Conservation (phyloP, 2,113 vertebrate species). For the Elgaria multicarinata region DNA sequence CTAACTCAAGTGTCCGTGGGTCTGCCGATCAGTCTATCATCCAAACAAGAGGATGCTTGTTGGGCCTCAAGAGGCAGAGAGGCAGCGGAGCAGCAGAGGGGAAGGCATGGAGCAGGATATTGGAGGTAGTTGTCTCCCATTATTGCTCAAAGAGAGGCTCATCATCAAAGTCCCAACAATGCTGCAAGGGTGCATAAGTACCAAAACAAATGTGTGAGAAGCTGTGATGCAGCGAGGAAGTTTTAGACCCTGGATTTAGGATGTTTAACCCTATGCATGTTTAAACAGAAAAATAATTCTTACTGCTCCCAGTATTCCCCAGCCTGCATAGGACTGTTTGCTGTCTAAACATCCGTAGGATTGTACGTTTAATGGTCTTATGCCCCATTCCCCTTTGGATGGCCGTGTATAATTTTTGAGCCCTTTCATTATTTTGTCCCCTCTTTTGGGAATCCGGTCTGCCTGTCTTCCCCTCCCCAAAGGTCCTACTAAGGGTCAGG, state of each 20-base stretch:
- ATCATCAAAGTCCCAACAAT: too few relatives aligned
- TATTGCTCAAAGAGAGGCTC: neutral
- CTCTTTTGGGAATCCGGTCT: neutral
- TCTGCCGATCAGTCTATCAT: neutral
- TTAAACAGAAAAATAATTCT: too few relatives aligned
- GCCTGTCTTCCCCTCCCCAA: too few relatives aligned
- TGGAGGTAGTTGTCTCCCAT: neutral
- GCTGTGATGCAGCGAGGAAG: too few relatives aligned
- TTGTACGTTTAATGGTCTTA: too few relatives aligned
- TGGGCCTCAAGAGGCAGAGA: neutral
- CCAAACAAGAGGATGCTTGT: constrained; percentile 6
- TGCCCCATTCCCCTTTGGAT: too few relatives aligned
- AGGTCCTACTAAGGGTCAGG: neutral
- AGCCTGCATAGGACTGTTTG: too few relatives aligned
- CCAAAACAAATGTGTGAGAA: neutral
- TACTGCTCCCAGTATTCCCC: too few relatives aligned
- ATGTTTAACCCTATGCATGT: too few relatives aligned
- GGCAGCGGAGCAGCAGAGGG: neutral
- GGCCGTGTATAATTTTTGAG: neutral
- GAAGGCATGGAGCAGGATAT: neutral
- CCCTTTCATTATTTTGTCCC: neutral
- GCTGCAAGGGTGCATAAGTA: neutral
- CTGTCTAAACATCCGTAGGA: too few relatives aligned
- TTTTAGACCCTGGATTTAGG: too few relatives aligned
- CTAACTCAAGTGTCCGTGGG: neutral